Evolutionary conservation across 2,113 vertebrate genomes (phyloP), one percentile per base, ranked within the genome.

Genomic region (Epinephelus cyanopodus): DNA sequence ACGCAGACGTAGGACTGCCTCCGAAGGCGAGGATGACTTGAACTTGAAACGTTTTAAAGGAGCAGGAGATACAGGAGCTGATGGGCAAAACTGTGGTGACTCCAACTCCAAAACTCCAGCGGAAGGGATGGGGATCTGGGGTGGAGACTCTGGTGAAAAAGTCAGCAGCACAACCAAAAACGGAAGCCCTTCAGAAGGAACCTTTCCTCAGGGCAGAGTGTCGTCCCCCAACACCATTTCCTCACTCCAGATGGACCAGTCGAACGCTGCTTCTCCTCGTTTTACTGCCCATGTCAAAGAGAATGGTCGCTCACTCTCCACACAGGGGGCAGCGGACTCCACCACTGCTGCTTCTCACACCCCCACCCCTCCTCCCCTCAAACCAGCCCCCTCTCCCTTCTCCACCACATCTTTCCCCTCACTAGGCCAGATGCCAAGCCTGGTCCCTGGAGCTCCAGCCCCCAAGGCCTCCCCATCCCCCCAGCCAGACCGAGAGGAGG

Each of bases 41-140:
- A 97, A 95, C 84, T 95, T 96, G 86, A 99, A 99, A 89, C 97
- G 97, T 74, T 96, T 98, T 71, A 99, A 99, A 93, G 95, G 92
- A 60, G 94, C 93, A 1, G 95, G 91, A 53, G 97, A 98, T 79
- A 93, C 87, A 77, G 94, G 88, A 81, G 79, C 85, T 9, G 96
- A 98, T 48, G 92, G 94, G 67, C 92, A 94, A 70, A 94, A 87
- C 63, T 96, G 96, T 90, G 96, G 92, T 57, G 96, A 96, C 77
- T 94, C 95, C 85, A 95, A 90, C 42, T 45, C 42, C 57, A 96
- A 97, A 61, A 95, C 94, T 88, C 89, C 92, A 45, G 95, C 94
- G 74, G 95, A 96, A 25, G 96, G 94, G 77, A 93, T 95, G 91
- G 95, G 95, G 62, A 88, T 95, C 79, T 97, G 96, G 96, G 96